Evolutionary conservation across 2,888 invertebrate species (phyloP).

Genomic region (Drosophila niveifrons): DNA sequence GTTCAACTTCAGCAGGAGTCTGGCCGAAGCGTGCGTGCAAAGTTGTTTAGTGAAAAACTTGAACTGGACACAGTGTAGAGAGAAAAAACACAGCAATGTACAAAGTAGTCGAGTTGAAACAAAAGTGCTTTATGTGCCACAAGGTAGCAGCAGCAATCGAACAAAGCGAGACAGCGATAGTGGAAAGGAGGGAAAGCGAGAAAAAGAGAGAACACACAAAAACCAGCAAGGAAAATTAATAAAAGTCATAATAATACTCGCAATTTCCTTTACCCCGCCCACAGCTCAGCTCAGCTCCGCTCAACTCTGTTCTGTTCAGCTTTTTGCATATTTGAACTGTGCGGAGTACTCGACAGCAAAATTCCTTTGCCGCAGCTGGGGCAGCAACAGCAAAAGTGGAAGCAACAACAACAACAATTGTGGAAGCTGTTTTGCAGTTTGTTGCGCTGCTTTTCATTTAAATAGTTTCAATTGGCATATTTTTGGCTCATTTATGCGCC

Average conservation of each 20-base stretch:
- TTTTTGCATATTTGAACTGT: constrained; percentile 52
- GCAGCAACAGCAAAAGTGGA: constrained; percentile 1
- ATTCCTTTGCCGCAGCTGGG: constrained; percentile 41
- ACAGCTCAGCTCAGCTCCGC: constrained; percentile 43
- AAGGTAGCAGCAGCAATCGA: constrained; percentile 32
- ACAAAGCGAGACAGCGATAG: no score
- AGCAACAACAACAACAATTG: no score
- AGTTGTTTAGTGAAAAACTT: constrained; percentile 79
- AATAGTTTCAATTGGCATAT: constrained; percentile 69
- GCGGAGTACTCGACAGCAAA: constrained; percentile 25
- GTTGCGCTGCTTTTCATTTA: constrained; percentile 59
- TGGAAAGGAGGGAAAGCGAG: neutral
- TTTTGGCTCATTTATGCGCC: constrained; percentile 42
- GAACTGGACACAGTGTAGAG: constrained; percentile 74
- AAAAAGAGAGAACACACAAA: constrained; percentile 31
- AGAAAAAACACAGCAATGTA: constrained; percentile 32
- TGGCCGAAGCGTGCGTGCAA: constrained; percentile 73
- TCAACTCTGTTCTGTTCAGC: constrained; percentile 32
- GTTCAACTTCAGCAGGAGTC: constrained; percentile 2
- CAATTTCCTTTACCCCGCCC: constrained; percentile 73
- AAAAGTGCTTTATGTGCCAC: constrained; percentile 31
- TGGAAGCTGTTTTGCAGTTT: constrained; percentile 40
- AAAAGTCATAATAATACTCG: constrained; percentile 81
- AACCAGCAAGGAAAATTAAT: constrained; percentile 68
- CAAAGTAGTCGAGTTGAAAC: constrained; percentile 45